Evolutionary conservation across 2,797 vertebrate species (phyloP), one percentile per base, ranked within the genome.

Genomic region (Podarcis lilfordi): DNA sequence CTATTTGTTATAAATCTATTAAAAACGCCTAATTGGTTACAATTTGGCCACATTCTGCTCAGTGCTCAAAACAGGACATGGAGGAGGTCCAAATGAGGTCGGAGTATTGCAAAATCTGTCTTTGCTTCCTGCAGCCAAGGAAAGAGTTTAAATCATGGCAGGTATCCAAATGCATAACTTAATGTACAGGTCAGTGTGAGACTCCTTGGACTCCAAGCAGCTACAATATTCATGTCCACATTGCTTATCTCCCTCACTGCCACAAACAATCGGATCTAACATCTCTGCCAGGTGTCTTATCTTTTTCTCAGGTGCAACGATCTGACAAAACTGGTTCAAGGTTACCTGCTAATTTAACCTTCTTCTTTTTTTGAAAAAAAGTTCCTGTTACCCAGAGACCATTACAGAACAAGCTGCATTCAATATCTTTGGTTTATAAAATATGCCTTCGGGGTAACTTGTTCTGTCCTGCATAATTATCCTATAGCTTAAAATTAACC

Each of bases 381-480:
- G 1, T 17, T 78, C 29, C 19, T 66, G 10, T 66, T 86, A 66
- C 29, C 45, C 59, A 29, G 11, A 25, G 32, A 59, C 40, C 61
- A 32, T 86, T 50, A 8, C 37, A 32, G 74, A 66, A 8, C 32
- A 74, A 74, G 75, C 29, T 27, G 15, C 25, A 77, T 86, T 86
- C 37, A 68, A n/a, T 86, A 78, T 66, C 40, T 29, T 68, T 78
- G 37, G 3, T 40, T 78, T 68, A 78, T 68, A 78, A 81, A 66
- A 85, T 45, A 68, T 86, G 45, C 61, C 84, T 78, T 86, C n/a
- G 17, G 75, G 82, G 40, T 78, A 78, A 45, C 25, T 75, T 85
- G 40, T 15, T 85, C 27, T 86, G n/a, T 68, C 10, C 75, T 68
- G 19, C 37, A 78, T 68, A 77, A 78, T 27, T 59, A 66, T 68